Conservation (phyloP, 2,888 invertebrate species). For the Odontothrips loti region DNA sequence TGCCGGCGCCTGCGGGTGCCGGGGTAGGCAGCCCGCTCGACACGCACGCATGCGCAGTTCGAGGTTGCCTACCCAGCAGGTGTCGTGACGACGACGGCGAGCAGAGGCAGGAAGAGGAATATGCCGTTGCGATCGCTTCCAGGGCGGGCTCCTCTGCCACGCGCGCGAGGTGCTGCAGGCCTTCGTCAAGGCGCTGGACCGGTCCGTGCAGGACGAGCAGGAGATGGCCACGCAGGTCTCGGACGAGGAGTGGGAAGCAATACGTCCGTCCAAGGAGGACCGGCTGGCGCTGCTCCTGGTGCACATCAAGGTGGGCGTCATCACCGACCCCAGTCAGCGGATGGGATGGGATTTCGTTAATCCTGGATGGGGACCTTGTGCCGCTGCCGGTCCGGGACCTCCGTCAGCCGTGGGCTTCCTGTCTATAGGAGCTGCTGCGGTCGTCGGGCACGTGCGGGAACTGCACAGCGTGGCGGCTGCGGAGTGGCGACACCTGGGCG, state of each 20-base stretch:
- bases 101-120: too few species aligned
- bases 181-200: conserved; percentile 64
- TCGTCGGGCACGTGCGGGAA: conserved; percentile 50
- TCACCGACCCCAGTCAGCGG: conserved; percentile 31
- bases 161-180: conserved; percentile 62
- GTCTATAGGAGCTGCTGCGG: conserved; percentile 43
- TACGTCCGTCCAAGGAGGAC: conserved; percentile 65
- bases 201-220: conserved; percentile 64
- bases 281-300: conserved; percentile 60
- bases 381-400: too few species aligned
- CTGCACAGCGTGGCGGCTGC: conserved; percentile 55
- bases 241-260: conserved; percentile 81
- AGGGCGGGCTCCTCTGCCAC: conserved; percentile 60
- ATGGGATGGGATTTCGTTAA: too few species aligned
- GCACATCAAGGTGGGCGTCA: conserved; percentile 58
- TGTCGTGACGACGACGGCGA: too few species aligned
- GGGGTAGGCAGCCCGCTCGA: neutral
- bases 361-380: too few species aligned
- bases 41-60: neutral
- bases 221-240: conserved; percentile 70
- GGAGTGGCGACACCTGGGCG: conserved; percentile 59
- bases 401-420: too few species aligned
- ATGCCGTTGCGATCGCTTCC: neutral
- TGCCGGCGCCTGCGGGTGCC: neutral
- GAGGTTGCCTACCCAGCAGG: neutral